Base-by-base conservation (phyloP, 1,140 invertebrate genomes). In the Achatina immaculata region DNA sequence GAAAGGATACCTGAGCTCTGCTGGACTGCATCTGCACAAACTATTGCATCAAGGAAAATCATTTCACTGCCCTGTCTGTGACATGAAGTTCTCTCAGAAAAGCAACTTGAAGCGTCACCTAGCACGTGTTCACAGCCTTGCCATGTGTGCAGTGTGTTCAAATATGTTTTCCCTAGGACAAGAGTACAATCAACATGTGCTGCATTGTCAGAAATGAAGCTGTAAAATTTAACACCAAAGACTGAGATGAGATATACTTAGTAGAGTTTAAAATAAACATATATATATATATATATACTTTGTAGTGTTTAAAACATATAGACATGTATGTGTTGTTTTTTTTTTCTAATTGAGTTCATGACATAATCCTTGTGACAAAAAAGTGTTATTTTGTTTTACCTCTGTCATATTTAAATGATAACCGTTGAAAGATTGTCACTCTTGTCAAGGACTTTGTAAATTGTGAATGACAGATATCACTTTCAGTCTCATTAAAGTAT, bases 1-100 rank as follows among this genome's bases (percentile, higher is more conserved):
- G 43, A 76, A 76, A 40, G 74, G 74, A n/a, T 76, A 65, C 74
- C 28, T 76, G 2, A 76, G 74, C 43, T 40, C 31, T 40, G 43
- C 74, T 76, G 58, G 74, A n/a, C 40, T 76, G 28, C 36, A 76
- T 38, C 38, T 76, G 34, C 74, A 76, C 36, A 58, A 21, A 38
- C 74, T 62, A 7, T 58, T 36, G 74, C 74, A 76, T 65, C 6
- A 58, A 40, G 74, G 74, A 40, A 76, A 65, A 45, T 62, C 55
- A 28, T 76, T 58, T 62, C 11, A 58, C 36, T 76, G 74, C 55
- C 3, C 55, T 31, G 34, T 62, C n/a, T 76, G 74, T 76, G 58
- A 62, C 36, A 55, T 34, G 31, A 76, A 76, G 34, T 76, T 76
- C 36, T 62, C 48, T 1, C 74, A 62, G 55, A 76, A 76, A 43